Base-by-base conservation (phyloP, 2,888 invertebrate species). In the Cryptus armator region DNA sequence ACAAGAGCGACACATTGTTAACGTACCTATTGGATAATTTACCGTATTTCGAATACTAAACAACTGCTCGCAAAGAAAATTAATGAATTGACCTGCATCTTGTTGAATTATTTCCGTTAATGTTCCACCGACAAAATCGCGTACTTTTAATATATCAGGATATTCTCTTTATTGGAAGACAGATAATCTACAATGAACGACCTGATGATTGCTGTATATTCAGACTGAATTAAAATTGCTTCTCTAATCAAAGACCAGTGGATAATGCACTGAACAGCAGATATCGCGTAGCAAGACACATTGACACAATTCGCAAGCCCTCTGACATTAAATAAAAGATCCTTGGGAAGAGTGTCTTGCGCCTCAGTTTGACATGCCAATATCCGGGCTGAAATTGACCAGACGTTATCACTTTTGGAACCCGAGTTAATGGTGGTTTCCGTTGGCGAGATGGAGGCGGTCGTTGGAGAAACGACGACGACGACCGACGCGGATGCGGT, bases 21-120 rank as follows among this genome's bases (percentile, higher is more conserved):
- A 32, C n/a, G 14, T 32, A 48, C 5, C 37, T 16, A 64, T 16
- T 7, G 51, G 16, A n/a, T 62, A 48, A 24, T 48, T 16, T 7
- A 37, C 53, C 29, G 29, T 37, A 43, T 64, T 19, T 72, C n/a
- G 32, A 16, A 64, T 37, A 48, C 9, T 29, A 24, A 32, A 3
- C n/a, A 46, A 48, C 44, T 75, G 51, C 32, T 12, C 48, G 12
- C 77, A 53, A 53, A 72, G 62, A 59, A 32, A 46, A 16, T 6
- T 67, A n/a, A 79, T 16, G 72, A 80, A 83, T 24, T 67, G 5
- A 1, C 72, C 24, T 12, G 83, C 67, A 80, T 83, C 83, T 67
- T 80, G 78, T 67, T 79, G 72, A 19, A 19, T 19, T 19, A 19
- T 19, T 19, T 19, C 19, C 19, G 19, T 19, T 46, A 79, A 83